Conservation (phyloP, 23 tunicate genomes). For the Styela clava region DNA sequence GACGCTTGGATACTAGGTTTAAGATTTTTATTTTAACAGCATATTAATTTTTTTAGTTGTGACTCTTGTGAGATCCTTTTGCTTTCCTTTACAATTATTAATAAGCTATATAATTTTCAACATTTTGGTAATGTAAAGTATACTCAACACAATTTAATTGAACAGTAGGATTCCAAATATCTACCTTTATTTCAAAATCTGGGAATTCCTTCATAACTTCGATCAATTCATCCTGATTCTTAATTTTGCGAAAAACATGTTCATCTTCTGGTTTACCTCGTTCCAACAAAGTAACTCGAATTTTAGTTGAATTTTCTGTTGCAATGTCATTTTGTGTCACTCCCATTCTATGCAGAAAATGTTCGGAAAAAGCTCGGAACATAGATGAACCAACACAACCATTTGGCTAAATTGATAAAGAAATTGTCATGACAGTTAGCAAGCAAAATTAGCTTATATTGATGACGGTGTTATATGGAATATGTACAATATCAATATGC, state of each 20-base stretch:
- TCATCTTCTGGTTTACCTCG: constrained; percentile 66
- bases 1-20: too few species aligned
- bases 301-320: constrained; percentile 20
- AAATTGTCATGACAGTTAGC: background rate
- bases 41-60: too few species aligned
- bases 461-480: too few species aligned
- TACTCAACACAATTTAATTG: too few species aligned
- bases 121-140: too few species aligned
- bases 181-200: constrained; percentile 60
- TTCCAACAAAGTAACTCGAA: constrained; percentile 71
- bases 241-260: constrained; percentile 72
- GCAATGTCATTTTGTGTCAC: constrained; percentile 30
- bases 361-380: constrained; percentile 86
- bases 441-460: too few species aligned
- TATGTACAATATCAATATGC: too few species aligned
- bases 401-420: constrained; percentile 35
- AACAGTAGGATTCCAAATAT: background rate
- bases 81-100: too few species aligned
- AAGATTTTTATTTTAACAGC: too few species aligned
- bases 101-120: too few species aligned
- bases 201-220: constrained; percentile 34
- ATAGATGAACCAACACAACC: constrained; percentile 72
- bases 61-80: too few species aligned
- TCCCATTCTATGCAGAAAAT: constrained; percentile 70
- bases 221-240: constrained; percentile 54